Evolutionary conservation across 2,113 vertebrate genomes (phyloP).

Genomic region (Eudyptes chrysolophus): DNA sequence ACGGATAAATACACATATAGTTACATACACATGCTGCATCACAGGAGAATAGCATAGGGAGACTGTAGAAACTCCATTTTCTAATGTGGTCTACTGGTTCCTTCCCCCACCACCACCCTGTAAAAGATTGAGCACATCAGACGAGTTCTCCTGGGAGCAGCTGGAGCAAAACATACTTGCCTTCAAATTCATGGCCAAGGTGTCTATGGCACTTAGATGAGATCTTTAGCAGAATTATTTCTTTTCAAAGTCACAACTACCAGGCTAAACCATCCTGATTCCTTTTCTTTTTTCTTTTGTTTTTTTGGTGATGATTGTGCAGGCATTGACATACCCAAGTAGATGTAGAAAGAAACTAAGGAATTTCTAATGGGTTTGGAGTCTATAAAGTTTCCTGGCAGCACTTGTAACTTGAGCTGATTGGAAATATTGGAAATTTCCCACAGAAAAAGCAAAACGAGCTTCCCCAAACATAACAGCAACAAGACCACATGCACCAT

Average conservation of each 20-base stretch:
- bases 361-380: not conserved
- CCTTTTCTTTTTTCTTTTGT: not conserved
- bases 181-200: not conserved
- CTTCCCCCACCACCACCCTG: fast-evolving
- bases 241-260: not conserved
- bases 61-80: not conserved
- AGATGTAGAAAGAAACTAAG: not conserved
- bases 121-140: fast-evolving
- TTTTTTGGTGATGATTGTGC: not conserved
- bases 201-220: not conserved
- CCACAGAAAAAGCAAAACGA: not conserved
- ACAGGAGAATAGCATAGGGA: not conserved
- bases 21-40: fast-evolving
- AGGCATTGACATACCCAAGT: not conserved
- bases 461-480: not conserved
- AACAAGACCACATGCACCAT: not conserved
- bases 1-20: fast-evolving
- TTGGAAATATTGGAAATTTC: not conserved
- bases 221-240: not conserved
- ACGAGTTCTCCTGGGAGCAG: not conserved
- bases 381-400: not conserved
- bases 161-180: not conserved
- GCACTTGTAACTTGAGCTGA: not conserved
- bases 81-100: not conserved
- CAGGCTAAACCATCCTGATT: not conserved